Evolutionary conservation across 2,797 vertebrate species (phyloP), one percentile per base, ranked within the genome.

Genomic region (Falco novaeseelandiae): DNA sequence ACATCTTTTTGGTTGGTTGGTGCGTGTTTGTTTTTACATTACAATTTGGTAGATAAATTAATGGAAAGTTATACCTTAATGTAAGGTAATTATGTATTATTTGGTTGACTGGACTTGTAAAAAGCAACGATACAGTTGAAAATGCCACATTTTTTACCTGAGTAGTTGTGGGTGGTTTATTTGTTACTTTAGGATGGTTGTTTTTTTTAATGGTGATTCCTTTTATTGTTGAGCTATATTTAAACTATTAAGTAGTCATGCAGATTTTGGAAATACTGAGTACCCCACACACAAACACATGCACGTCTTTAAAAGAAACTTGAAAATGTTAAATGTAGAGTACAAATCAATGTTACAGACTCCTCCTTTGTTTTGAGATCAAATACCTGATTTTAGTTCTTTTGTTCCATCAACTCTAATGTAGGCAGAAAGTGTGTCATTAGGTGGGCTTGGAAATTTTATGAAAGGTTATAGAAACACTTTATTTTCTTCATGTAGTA

Each of bases 121-220:
- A 85, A 89, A 69, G 30, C 21, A 69, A 8, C 80, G 10, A 26
- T 34, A 3, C 1, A 23, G 9, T 80, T 67, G 30, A 42, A 78
- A 52, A 12, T 11, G 17, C 2, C 1, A 23, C 2, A 6, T 1
- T 54, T 88, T 91, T 59, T 59, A 12, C 67, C 12, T 48, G 52
- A 66, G 23, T 83, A 49, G 34, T 73, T 66, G 32, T 83, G 49
- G 4, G 34, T 62, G 13, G 26, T 29, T 42, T 80, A 29, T 77
- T 46, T 78, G 14, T 32, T 79, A 21, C 17, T 73, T 78, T 63
- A 55, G 26, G 6, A 1, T 49, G 54, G 9, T 0, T 0, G 9
- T 22, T 76, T 87, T 70, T 9, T 89, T 14, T 91, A 49, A 51
- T 25, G 3, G 5, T 34, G 7, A 23, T 82, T 83, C 8, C 12